phyloP scores from a whole-genome alignment of 2,888 invertebrate species.

The Catocala nupta region DNA sequence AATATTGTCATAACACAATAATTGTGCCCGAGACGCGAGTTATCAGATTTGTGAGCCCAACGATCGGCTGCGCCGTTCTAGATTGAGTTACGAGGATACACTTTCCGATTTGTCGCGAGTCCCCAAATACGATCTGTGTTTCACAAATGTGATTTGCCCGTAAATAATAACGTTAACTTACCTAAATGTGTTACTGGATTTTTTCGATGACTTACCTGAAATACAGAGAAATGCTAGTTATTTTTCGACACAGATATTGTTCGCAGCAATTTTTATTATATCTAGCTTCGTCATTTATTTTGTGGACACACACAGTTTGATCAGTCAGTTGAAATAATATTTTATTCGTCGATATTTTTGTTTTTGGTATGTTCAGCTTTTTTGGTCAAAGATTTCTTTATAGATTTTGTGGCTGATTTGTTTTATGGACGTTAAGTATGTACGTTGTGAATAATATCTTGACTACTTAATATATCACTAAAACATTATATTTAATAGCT shows the following conservation, averaged over 20 bases:
- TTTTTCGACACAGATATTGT: constrained; percentile 6
- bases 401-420: background rate
- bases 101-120: constrained; percentile 44
- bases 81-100: constrained; percentile 45
- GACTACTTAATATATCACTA: no score
- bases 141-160: constrained; percentile 37
- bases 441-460: no score
- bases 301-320: background rate
- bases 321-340: constrained; percentile 5
- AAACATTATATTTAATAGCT: no score
- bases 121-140: constrained; percentile 33
- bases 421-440: no score
- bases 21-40: constrained; percentile 46
- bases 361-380: background rate
- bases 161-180: constrained; percentile 47
- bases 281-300: background rate
- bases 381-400: background rate
- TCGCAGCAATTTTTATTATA: background rate
- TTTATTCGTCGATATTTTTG: background rate
- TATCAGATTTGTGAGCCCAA: constrained; percentile 45
- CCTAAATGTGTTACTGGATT: constrained; percentile 38
- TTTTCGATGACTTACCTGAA: constrained; percentile 50
- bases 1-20: constrained; percentile 48
- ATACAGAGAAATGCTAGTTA: constrained; percentile 23
- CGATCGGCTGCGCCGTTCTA: constrained; percentile 38